Base-by-base conservation (phyloP, 2,888 invertebrate genomes). In the Sphinx pinastri region DNA sequence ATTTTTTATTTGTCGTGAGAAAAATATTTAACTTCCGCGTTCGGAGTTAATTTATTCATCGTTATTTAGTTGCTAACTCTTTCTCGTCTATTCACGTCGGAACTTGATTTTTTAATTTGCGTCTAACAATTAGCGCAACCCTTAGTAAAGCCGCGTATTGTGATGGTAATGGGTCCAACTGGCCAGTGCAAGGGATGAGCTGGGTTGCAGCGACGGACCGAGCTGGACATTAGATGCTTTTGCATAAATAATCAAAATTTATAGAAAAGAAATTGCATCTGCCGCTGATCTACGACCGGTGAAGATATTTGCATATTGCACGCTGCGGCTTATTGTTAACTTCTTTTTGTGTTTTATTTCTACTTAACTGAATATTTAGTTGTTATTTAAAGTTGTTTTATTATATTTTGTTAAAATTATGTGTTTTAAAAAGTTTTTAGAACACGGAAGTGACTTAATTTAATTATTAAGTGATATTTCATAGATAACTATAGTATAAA, bases 221-320 rank as follows among this genome's bases (percentile, higher is more conserved):
- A 87, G 79, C 92, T 93, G 84, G 69, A 70, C 80, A 80, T 88
- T 89, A 91, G 86, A 90, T 80, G 81, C 81, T 79, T 84, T 81
- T 91, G 93, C 92, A 93, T 93, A 93, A 85, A 82, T 90, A 92
- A 92, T 91, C 84, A 84, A 76, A 76, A 59, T 47, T 38, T 60
- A n/a, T 19, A 13, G 60, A 54, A 63, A 68, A 68, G 49, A 57
- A 69, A 45, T 63, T 69, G 54, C 69, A 63, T 69, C 63, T 69
- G 54, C 19, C 60, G 69, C 49, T 55, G 14, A 13, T 63, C 63
- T 63, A 63, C 19, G 47, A 7, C 38, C 38, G 38, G 38, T 13
- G 63, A 13, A 47, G 13, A 19, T 5, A 63, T 63, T 19, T 63
- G 16, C 63, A 63, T 63, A 63, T 16, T 60, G 60, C 60, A 60